Percentiles rank a stretch among this genome's conserved stretches.
Evolutionary conservation across 2,888 invertebrate species (phyloP).

Genomic region (Agrochola circellaris): DNA sequence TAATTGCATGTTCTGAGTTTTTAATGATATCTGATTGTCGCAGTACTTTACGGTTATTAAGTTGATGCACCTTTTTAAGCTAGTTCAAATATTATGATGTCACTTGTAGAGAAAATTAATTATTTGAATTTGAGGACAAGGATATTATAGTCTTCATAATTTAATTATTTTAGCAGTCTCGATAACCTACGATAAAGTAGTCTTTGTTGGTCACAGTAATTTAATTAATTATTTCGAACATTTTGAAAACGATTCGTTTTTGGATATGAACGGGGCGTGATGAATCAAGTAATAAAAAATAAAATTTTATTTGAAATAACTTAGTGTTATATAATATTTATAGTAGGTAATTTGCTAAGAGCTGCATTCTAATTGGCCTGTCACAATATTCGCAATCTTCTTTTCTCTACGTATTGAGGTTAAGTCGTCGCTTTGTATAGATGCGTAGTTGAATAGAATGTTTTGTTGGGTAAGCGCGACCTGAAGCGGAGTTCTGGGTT

Average conservation of each 20-base stretch:
- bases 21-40: not conserved
- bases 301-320: not conserved
- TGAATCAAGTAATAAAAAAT: not conserved
- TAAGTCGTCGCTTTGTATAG: not conserved
- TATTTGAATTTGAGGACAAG: not conserved
- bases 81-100: not conserved
- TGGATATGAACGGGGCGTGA: not conserved
- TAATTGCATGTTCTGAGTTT: no score
- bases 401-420: conserved; percentile 14
- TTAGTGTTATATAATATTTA: conserved; percentile 8
- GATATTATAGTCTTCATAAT: not conserved
- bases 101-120: not conserved
- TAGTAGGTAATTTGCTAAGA: conserved; percentile 8
- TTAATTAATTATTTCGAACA: not conserved
- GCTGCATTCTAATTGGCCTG: conserved; percentile 14
- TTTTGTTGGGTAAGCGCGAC: not conserved
- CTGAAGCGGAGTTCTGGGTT: not conserved
- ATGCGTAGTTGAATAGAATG: not conserved
- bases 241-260: not conserved
- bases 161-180: not conserved
- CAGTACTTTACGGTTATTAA: not conserved
- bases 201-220: not conserved
- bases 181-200: not conserved
- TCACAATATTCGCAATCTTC: conserved; percentile 14
- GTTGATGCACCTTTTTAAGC: not conserved